Conservation (phyloP, 92 coral and sea anemone genomes). For the Palythoa caribaeorum region DNA sequence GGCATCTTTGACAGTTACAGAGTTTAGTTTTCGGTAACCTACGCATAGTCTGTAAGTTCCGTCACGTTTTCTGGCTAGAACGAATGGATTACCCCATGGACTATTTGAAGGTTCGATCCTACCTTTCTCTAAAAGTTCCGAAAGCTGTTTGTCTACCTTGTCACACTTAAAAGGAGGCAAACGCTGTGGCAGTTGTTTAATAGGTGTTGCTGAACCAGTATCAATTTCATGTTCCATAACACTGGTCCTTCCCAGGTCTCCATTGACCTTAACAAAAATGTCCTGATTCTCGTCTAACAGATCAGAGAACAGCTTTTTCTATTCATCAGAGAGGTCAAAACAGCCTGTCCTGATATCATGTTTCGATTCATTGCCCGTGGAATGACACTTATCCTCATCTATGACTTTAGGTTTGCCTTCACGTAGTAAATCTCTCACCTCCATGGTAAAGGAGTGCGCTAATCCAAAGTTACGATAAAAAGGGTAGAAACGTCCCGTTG, state of each 20-base stretch:
- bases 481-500: constrained; percentile 50
- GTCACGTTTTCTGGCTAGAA: constrained; percentile 53
- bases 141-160: neutral
- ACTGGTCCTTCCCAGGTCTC: constrained; percentile 40
- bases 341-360: constrained; percentile 20
- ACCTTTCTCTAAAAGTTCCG: constrained; percentile 10
- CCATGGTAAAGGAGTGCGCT: constrained; percentile 25
- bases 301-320: constrained; percentile 29
- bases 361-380: constrained; percentile 17
- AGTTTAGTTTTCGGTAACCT: constrained; percentile 24
- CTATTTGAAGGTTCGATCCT: constrained; percentile 43
- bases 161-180: too few relatives aligned
- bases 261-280: constrained; percentile 47
- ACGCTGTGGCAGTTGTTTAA: constrained; percentile 48
- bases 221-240: too few relatives aligned
- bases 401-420: neutral
- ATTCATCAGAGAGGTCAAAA: constrained; percentile 42
- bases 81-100: constrained; percentile 55
- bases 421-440: neutral
- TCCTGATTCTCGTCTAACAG: constrained; percentile 53
- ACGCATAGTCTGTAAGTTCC: constrained; percentile 42
- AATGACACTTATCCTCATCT: neutral
- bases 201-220: constrained; percentile 47
- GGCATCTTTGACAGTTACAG: constrained; percentile 17
- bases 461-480: constrained; percentile 41